A percentile compares a stretch with the other conserved stretches of the same genome.
Evolutionary conservation across 2,113 vertebrate species (phyloP).

Genomic region (Petromus typicus): DNA sequence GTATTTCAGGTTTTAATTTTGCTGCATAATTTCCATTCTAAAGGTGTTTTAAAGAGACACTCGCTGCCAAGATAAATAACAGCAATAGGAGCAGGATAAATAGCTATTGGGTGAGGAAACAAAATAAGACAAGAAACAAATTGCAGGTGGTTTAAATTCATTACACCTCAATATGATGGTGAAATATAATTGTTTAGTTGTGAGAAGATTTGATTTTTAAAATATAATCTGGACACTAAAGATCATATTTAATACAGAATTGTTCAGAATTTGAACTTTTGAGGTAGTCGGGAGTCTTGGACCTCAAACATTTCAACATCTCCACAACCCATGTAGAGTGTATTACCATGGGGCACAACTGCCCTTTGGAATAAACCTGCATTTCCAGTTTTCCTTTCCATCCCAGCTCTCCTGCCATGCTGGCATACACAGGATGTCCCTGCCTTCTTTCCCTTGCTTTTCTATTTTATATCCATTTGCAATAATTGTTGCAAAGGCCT

Average conservation of each 20-base stretch:
- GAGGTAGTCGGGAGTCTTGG: background rate
- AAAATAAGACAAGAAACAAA: constrained; percentile 41
- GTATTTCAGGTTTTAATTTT: background rate
- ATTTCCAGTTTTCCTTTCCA: background rate
- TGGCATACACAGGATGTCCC: too few relatives aligned
- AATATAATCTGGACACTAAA: constrained; percentile 11
- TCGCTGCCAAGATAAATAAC: constrained; percentile 56
- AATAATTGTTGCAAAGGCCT: background rate
- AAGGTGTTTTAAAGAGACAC: constrained; percentile 42
- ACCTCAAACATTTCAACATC: background rate
- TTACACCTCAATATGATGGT: background rate
- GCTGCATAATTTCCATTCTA: constrained; percentile 38
- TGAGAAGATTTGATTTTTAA: background rate
- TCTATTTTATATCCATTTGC: background rate
- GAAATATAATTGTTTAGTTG: background rate
- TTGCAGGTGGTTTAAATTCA: background rate
- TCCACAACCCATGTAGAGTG: background rate
- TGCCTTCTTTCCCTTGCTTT: background rate
- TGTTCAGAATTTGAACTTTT: background rate
- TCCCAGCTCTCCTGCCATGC: background rate
- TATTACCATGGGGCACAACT: background rate
- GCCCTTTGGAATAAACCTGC: background rate
- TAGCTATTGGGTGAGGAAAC: constrained; percentile 40
- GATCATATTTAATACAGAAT: background rate
- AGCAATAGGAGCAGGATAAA: constrained; percentile 46